These are phyloP conservation scores for Anabas testudineus DNA, from an alignment of 2,797 vertebrate genomes.

Conservation along the genomic window DNA sequence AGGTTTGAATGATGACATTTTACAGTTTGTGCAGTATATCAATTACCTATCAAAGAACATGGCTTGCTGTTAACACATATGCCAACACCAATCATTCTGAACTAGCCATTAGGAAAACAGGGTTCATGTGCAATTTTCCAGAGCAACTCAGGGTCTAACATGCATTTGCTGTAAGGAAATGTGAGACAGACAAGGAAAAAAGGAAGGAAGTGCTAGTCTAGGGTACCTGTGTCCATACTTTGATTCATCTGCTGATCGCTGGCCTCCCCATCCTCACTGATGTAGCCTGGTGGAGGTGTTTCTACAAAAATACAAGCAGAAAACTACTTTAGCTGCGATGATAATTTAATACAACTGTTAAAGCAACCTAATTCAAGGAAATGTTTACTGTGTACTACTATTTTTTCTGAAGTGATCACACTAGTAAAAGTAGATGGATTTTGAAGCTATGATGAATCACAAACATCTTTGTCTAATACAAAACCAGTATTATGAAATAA, in stretches of 20 bases:
- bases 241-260: conserved; percentile 99
- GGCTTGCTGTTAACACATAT: not conserved
- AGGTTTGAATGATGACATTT: not conserved
- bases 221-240: conserved; percentile 99
- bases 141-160: not conserved
- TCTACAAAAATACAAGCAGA: conserved; percentile 73
- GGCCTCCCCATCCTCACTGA: conserved; percentile 99
- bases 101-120: too few species aligned
- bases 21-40: not conserved
- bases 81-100: not conserved
- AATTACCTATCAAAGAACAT: not conserved
- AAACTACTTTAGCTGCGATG: not conserved
- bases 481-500: not conserved
- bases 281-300: conserved; percentile 98
- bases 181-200: not conserved
- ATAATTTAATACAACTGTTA: not conserved
- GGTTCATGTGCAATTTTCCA: not conserved
- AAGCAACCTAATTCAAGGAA: not conserved
- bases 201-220: conserved; percentile 35
- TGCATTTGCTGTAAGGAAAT: not conserved
- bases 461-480: not conserved
- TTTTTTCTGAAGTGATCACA: not conserved
- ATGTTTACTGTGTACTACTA: not conserved
- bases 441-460: not conserved
- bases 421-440: not conserved